Evolutionary conservation across 2,113 vertebrate species (phyloP).

Genomic region (Gambusia affinis): DNA sequence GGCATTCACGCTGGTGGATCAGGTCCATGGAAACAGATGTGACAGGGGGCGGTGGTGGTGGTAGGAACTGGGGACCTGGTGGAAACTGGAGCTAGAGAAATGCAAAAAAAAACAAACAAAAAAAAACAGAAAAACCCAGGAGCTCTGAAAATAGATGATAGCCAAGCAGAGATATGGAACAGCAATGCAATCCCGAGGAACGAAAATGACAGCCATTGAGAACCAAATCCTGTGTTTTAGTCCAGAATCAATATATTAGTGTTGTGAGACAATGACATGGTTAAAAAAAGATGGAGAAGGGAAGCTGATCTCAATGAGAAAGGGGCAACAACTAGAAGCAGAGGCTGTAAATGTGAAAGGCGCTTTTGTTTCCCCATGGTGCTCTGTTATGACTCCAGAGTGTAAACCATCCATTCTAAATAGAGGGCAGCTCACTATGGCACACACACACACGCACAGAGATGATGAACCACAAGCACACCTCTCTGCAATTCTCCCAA

Average conservation of each 20-base stretch:
- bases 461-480: constrained; percentile 58
- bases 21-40: constrained; percentile 75
- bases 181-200: constrained; percentile 28
- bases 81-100: constrained; percentile 36
- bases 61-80: constrained; percentile 21
- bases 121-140: constrained; percentile 44
- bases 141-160: constrained; percentile 44
- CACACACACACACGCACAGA: constrained; percentile 17
- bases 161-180: constrained; percentile 42
- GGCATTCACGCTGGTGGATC: constrained; percentile 69
- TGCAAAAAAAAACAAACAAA: background rate
- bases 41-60: constrained; percentile 48
- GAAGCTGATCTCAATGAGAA: constrained; percentile 36
- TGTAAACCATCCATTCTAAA: constrained; percentile 54
- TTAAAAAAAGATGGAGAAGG: constrained; percentile 31
- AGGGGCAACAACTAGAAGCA: constrained; percentile 32
- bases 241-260: constrained; percentile 22
- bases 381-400: constrained; percentile 59
- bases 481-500: constrained; percentile 45
- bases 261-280: constrained; percentile 21
- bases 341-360: constrained; percentile 59
- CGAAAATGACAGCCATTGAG: constrained; percentile 35
- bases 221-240: constrained; percentile 19
- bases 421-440: constrained; percentile 8
- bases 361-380: constrained; percentile 62